Percentiles rank a stretch among this genome's conserved stretches.
Conservation (phyloP, 2,113 vertebrate species). For the Bothrops jararaca region DNA sequence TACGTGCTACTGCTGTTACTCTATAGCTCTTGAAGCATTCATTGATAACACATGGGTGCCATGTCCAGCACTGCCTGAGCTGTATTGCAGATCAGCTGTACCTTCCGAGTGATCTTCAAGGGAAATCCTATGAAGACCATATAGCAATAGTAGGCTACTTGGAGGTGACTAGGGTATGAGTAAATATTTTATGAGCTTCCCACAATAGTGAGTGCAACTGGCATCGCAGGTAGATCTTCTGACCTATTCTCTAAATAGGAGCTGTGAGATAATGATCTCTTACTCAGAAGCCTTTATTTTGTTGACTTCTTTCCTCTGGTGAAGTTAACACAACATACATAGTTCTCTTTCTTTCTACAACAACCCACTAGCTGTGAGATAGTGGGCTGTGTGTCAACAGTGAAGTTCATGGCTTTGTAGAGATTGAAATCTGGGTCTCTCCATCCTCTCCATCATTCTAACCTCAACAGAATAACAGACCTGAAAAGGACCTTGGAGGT, state of each 20-base stretch:
- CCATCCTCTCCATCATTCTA: background rate
- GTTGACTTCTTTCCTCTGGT: background rate
- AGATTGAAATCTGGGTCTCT: background rate
- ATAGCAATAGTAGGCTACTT: background rate
- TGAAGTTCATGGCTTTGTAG: background rate
- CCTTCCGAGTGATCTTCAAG: background rate
- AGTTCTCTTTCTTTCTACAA: background rate
- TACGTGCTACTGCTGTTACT: background rate
- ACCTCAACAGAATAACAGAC: background rate
- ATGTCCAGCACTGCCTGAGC: background rate
- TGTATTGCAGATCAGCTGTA: background rate
- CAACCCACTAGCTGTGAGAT: background rate
- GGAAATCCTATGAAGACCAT: background rate
- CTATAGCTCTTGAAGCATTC: background rate
- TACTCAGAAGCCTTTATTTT: background rate
- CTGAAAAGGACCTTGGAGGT: background rate
- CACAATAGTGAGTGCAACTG: background rate
- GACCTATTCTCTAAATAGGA: background rate
- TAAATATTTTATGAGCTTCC: background rate
- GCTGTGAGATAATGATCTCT: background rate
- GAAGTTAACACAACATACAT: background rate
- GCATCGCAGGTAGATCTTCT: background rate
- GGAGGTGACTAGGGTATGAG: background rate
- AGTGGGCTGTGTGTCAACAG: background rate
- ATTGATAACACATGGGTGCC: background rate